These are phyloP conservation scores for Galeopterus variegatus DNA, from an alignment of 2,113 vertebrate genomes.

Conservation along the genomic window DNA sequence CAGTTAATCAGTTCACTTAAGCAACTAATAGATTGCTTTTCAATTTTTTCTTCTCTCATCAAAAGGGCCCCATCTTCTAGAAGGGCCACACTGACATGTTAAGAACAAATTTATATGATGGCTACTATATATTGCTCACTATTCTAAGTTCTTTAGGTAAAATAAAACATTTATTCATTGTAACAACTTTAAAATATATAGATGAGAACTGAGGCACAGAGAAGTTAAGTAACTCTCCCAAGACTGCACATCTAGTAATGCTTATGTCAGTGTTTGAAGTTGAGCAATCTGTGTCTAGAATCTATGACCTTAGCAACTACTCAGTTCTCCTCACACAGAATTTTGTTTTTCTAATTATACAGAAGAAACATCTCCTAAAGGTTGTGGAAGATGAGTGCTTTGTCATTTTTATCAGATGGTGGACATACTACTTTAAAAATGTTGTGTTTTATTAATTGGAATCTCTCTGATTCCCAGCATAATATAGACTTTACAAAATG, in stretches of 20 bases:
- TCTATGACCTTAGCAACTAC: background rate
- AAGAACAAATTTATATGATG: background rate
- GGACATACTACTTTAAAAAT: constrained; percentile 27
- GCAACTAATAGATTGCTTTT: background rate
- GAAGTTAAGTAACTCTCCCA: background rate
- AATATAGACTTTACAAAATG: background rate
- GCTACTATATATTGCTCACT: background rate
- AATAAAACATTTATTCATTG: background rate
- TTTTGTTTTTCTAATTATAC: background rate
- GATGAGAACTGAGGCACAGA: background rate
- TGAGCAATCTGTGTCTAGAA: background rate
- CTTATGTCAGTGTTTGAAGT: background rate
- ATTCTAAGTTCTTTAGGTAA: background rate
- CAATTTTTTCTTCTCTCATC: background rate
- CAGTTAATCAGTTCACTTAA: background rate
- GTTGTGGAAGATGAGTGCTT: background rate
- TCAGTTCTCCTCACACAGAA: background rate
- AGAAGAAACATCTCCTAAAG: background rate
- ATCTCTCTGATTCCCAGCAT: background rate
- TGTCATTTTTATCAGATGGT: background rate
- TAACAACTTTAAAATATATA: background rate
- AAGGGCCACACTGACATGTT: background rate
- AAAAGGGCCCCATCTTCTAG: background rate
- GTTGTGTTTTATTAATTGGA: background rate
- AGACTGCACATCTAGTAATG: background rate